Percentiles rank a stretch among this genome's conserved stretches.
phyloP scores from a whole-genome alignment of 2,113 vertebrate species.

The Gadus macrocephalus region DNA sequence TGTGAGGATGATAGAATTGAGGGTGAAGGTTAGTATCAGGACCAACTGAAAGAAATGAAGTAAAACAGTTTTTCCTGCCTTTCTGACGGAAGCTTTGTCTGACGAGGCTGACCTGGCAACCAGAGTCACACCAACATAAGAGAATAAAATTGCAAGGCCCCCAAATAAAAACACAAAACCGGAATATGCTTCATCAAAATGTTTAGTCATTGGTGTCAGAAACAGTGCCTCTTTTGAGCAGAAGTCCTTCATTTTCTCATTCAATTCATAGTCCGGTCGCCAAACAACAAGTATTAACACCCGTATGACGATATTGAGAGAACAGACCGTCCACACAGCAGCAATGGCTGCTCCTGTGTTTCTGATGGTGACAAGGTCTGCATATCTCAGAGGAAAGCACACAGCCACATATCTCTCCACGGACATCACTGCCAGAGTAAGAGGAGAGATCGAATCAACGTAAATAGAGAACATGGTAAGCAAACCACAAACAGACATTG shows the following conservation, averaged over 20 bases:
- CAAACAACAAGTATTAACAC: conserved; percentile 6
- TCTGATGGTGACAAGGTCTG: conserved; percentile 35
- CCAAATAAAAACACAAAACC: conserved; percentile 35
- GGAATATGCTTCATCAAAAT: conserved; percentile 21
- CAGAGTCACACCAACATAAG: conserved; percentile 44
- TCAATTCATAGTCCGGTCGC: not conserved
- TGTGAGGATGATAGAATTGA: conserved; percentile 29
- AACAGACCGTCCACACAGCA: conserved; percentile 38
- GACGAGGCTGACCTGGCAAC: conserved; percentile 40
- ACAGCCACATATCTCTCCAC: conserved; percentile 59
- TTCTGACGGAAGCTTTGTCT: conserved; percentile 44
- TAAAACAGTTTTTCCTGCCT: conserved; percentile 47
- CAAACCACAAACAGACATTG: conserved; percentile 21
- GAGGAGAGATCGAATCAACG: not conserved
- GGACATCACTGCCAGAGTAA: conserved; percentile 59
- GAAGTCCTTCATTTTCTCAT: not conserved
- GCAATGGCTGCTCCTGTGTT: conserved; percentile 32
- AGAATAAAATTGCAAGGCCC: conserved; percentile 29
- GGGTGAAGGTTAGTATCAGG: conserved; percentile 36
- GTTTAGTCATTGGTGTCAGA: not conserved
- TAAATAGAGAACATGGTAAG: conserved; percentile 11
- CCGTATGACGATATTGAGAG: conserved; percentile 21
- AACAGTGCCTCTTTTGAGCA: conserved; percentile 1
- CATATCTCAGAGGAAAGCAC: conserved; percentile 38
- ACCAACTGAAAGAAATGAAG: conserved; percentile 53